These are phyloP conservation scores for Nephrotoma appendiculata DNA, from an alignment of 2,888 invertebrate genomes.

Conservation along the genomic window DNA sequence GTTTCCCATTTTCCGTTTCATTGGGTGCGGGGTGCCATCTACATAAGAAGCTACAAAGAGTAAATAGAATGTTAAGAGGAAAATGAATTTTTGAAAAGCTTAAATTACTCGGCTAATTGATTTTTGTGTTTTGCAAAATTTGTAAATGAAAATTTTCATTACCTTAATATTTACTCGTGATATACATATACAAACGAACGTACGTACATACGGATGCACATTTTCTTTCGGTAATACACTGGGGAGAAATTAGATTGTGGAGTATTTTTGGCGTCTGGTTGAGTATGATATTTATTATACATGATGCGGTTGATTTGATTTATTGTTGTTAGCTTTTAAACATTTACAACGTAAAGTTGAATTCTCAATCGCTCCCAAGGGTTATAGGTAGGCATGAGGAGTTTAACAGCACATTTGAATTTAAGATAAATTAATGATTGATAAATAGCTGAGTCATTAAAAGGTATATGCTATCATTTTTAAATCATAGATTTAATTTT, in stretches of 20 bases:
- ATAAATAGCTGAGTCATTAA: no score
- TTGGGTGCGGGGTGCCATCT: background rate
- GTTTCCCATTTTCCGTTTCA: background rate
- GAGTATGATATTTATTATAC: background rate
- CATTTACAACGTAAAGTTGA: background rate
- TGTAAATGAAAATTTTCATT: background rate
- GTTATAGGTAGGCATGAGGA: no score
- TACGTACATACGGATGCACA: background rate
- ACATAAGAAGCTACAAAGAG: background rate
- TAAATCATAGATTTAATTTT: no score
- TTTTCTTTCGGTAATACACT: background rate
- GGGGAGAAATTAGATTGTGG: background rate
- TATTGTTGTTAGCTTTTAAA: background rate
- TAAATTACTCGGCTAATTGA: background rate
- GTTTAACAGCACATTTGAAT: no score
- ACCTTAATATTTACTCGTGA: background rate
- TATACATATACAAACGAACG: background rate
- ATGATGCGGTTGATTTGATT: background rate
- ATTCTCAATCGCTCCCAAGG: background rate
- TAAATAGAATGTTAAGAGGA: background rate
- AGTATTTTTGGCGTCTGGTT: background rate
- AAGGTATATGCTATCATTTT: no score
- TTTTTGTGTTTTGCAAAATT: background rate
- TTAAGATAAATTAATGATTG: no score
- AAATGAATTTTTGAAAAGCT: background rate